Evolutionary conservation across 2,888 invertebrate species (phyloP), one percentile per base, ranked within the genome.

Genomic region (Aradus depressus): DNA sequence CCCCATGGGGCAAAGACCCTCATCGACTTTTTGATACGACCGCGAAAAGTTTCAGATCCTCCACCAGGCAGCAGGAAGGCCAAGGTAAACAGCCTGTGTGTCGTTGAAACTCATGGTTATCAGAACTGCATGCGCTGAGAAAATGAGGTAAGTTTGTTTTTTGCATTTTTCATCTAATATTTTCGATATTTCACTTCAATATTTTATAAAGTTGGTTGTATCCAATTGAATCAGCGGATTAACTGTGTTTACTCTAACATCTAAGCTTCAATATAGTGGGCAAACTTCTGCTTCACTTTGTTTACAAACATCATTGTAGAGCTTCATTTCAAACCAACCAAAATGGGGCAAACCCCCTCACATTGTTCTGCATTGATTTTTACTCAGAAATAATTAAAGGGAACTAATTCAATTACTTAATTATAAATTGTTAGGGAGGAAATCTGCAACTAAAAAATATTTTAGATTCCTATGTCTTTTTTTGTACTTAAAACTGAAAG

Each of bases 261-360:
- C 8, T 44, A 32, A 10, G n/a, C 44, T 28, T 44, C 44, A 44
- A 10, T 44, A 25, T 44, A 18, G 44, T 19, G 28, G 32, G 44
- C 28, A 12, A 31, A 31, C 31, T 12, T 10, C 12, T 32, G 16
- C 28, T 32, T 44, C 32, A 3, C 3, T 31, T 23, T 26, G 26
- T 34, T 32, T 44, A 31, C 32, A 6, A 31, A 18, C 3, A 44
- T 26, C 44, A 32, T 37, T 32, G 28, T 34, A 44, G 12, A 44
- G 32, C 5, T 31, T 18, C 44, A 44, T 44, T 44, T 37, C 32
- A 31, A 14, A 44, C 28, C 44, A 10, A 14, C 32, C 18, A 16
- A 39, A 14, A 14, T 23, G 48, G 37, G 48, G 37, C 48, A 48
- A 39, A 39, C 38, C 39, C 48, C 48, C 37, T 12, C 47, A 47